These are phyloP conservation scores for Brachycybe producta DNA, from an alignment of 2,888 invertebrate species.

Conservation along the genomic window DNA sequence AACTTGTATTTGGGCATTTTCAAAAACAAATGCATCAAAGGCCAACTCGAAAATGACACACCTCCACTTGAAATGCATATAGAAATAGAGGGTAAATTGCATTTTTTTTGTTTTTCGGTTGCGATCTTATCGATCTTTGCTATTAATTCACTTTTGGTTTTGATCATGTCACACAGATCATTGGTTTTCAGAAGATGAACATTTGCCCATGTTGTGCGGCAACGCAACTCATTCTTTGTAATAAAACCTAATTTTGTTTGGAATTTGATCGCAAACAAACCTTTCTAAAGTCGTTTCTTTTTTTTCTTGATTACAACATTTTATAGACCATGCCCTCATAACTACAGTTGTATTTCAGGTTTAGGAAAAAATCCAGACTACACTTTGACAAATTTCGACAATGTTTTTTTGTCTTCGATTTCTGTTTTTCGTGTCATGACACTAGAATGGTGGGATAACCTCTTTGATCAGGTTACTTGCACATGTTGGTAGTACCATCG, in stretches of 20 bases:
- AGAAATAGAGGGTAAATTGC: too few relatives aligned
- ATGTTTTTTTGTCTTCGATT: neutral
- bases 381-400: slow-evolving; percentile 2
- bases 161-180: too few relatives aligned
- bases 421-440: neutral
- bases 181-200: too few relatives aligned
- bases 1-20: neutral
- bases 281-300: too few relatives aligned
- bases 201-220: too few relatives aligned
- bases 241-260: neutral
- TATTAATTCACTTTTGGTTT: too few relatives aligned
- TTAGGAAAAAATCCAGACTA: neutral
- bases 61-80: too few relatives aligned
- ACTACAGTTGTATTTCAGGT: neutral
- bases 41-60: neutral
- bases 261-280: neutral
- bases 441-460: slow-evolving; percentile 1
- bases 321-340: neutral
- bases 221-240: too few relatives aligned
- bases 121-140: too few relatives aligned
- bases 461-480: neutral
- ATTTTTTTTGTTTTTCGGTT: too few relatives aligned
- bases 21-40: neutral
- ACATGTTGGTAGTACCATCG: too few relatives aligned
- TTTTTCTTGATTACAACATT: too few relatives aligned